phyloP scores from a whole-genome alignment of 2,888 invertebrate genomes.

The Palloptera scutellata region DNA sequence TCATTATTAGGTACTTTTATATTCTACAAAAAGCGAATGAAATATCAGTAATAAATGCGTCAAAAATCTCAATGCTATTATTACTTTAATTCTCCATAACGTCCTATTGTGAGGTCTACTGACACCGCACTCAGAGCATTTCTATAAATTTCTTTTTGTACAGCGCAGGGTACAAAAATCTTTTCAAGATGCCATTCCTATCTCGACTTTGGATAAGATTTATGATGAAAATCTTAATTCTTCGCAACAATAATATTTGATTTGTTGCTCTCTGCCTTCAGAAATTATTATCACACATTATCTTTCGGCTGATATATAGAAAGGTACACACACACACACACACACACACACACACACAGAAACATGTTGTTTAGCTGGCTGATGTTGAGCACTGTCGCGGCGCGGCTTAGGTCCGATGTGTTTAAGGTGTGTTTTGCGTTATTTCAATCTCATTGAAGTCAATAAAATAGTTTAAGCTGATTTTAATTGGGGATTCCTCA shows the following conservation, averaged over 20 bases:
- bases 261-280: slow-evolving; percentile 43
- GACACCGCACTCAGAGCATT: slow-evolving; percentile 22
- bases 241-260: slow-evolving; percentile 32
- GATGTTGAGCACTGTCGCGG: too few relatives aligned
- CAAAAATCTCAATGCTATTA: neutral
- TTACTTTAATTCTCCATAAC: neutral
- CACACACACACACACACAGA: too few relatives aligned
- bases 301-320: slow-evolving; percentile 34
- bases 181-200: slow-evolving; percentile 21
- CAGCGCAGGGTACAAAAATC: slow-evolving; percentile 34
- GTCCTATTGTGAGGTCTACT: neutral
- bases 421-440: slow-evolving; percentile 20
- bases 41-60: neutral
- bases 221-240: slow-evolving; percentile 4
- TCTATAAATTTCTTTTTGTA: slow-evolving; percentile 33
- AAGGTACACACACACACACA: too few relatives aligned
- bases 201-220: neutral
- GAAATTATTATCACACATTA: slow-evolving; percentile 57
- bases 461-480: slow-evolving; percentile 52
- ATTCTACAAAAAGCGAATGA: neutral
- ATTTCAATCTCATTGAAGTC: slow-evolving; percentile 14
- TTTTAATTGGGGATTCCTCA: slow-evolving; percentile 49
- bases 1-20: neutral
- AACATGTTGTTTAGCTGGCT: too few relatives aligned
- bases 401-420: too few relatives aligned